phyloP scores from a whole-genome alignment of 2,113 vertebrate species.

The Heterotilapia buettikoferi region DNA sequence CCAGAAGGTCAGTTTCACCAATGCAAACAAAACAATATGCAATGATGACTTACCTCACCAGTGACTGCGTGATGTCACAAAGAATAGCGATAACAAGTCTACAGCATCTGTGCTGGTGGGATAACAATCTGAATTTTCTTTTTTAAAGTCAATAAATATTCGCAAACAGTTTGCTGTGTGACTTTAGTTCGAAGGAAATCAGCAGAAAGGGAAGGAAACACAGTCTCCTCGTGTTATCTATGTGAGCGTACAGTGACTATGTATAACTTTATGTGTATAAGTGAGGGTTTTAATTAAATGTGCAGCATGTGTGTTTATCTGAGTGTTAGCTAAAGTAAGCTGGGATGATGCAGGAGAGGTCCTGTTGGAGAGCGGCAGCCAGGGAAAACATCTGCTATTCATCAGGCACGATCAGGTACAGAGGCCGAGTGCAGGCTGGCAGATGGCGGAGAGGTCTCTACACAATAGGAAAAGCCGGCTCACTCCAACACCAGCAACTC shows the following conservation, averaged over 20 bases:
- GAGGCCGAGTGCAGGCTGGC: slow-evolving; percentile 53
- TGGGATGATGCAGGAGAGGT: slow-evolving; percentile 48
- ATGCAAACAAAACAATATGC: background rate
- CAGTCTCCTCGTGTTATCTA: background rate
- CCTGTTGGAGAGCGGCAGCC: slow-evolving; percentile 48
- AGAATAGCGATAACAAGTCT: background rate
- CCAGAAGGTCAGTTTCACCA: background rate
- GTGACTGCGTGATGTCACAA: background rate
- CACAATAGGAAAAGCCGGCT: slow-evolving; percentile 60
- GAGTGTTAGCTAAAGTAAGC: slow-evolving; percentile 35
- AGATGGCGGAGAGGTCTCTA: slow-evolving; percentile 65
- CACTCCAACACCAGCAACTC: slow-evolving; percentile 19
- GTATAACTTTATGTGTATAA: background rate
- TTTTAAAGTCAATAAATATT: background rate
- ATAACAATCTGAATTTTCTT: background rate
- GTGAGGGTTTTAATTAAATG: slow-evolving; percentile 35
- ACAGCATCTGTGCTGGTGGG: background rate
- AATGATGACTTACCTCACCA: background rate
- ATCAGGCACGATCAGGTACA: slow-evolving; percentile 59
- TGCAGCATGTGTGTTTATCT: slow-evolving; percentile 26
- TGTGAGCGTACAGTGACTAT: background rate
- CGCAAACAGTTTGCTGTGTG: background rate
- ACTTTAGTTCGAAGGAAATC: background rate
- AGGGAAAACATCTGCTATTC: slow-evolving; percentile 72
- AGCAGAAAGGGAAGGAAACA: background rate